Base-by-base conservation (phyloP, 1,140 invertebrate genomes). In the Caerostris extrusa region DNA sequence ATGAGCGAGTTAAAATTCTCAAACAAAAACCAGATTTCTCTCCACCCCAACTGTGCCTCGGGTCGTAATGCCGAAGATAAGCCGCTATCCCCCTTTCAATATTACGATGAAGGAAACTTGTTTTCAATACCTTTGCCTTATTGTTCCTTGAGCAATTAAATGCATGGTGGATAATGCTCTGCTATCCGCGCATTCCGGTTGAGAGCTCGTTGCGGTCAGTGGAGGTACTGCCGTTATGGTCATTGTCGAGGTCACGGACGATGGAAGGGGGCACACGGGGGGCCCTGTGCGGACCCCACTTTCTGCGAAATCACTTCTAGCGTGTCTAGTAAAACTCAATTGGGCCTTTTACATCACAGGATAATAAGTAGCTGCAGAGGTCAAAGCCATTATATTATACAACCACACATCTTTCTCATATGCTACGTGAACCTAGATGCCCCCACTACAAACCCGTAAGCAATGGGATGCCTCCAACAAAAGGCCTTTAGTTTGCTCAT, bases 181-280 rank as follows among this genome's bases (percentile, higher is more conserved):
- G 71, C 53, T 77, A 77, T 53, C 50, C 50, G 5, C 50, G 6
- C 17, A 60, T 60, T 85, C 83, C 83, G 56, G 56, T n/a, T 85
- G 83, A 60, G 56, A 34, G 83, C 10, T 3, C 56, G 88, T 71
- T 58, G 67, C 90, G 90, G 90, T 82, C 71, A 91, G 19, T 57
- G 56, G 19, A 19, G 57, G 19, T 10, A 60, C n/a, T 17, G 71
- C 69, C 71, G 71, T 91, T 82, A 82, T 91, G 71, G 90, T 91
- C 90, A 91, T 91, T 91, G 90, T 61, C 53, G 56, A 53, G 90
- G 71, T 91, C 90, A 91, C 82, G 90, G 90, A 34, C 90, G 71
- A 14, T 57, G 55, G 57, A 85, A 85, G 83, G 83, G 83, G 71
- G 19, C 7, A 8, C 14, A 50, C 53, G 19, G 8, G 34, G 34